These are phyloP conservation scores for Pseudotriccus pelzelni DNA, from an alignment of 2,797 vertebrate species.

Conservation along the genomic window DNA sequence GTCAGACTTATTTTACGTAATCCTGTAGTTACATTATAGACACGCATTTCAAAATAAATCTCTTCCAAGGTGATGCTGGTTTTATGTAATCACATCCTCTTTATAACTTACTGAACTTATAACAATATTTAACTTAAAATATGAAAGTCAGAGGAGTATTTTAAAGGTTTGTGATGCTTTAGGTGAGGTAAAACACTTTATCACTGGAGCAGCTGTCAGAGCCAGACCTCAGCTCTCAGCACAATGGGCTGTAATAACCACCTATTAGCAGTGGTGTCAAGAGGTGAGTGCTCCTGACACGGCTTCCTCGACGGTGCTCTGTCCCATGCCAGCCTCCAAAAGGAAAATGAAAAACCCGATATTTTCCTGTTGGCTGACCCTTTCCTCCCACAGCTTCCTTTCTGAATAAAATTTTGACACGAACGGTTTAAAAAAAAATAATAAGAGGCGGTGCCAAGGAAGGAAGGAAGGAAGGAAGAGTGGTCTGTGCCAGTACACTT, in stretches of 20 bases:
- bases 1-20: not conserved
- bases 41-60: not conserved
- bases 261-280: not conserved
- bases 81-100: not conserved
- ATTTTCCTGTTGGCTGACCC: constrained; percentile 57
- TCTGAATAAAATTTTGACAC: not conserved
- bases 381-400: constrained; percentile 35
- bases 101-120: not conserved
- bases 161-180: not conserved
- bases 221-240: not conserved
- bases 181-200: not conserved
- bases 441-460: not conserved
- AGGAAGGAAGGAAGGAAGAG: not conserved
- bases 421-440: not conserved
- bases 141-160: not conserved
- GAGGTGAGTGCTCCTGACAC: not conserved
- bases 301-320: not conserved
- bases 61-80: not conserved
- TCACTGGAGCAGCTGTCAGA: not conserved
- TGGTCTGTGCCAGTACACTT: not conserved
- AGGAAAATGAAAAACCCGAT: not conserved
- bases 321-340: not conserved
- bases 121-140: not conserved
- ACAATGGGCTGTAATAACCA: not conserved
- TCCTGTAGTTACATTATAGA: not conserved